Conservation (phyloP, 2,888 invertebrate species). For the Ophraella communa region DNA sequence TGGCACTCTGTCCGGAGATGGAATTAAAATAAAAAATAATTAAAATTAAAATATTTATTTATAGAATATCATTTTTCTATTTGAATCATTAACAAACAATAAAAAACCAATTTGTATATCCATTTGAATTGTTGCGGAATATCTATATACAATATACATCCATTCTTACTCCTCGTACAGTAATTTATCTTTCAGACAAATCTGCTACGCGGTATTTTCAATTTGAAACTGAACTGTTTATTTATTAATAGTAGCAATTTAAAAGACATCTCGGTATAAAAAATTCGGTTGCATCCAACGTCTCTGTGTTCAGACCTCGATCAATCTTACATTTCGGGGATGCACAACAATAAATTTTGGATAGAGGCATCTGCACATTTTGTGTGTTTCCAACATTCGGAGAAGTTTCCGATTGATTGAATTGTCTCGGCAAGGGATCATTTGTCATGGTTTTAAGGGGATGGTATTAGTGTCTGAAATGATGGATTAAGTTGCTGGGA, state of each 20-base stretch:
- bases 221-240: slow-evolving; percentile 1
- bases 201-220: neutral
- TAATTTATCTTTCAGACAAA: neutral
- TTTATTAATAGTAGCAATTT: slow-evolving; percentile 3
- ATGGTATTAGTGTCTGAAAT: too few relatives aligned
- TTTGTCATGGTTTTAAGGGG: neutral
- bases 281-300: neutral
- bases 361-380: neutral
- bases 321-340: neutral
- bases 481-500: too few relatives aligned
- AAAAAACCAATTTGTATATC: too few relatives aligned
- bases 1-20: too few relatives aligned
- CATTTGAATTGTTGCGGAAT: too few relatives aligned
- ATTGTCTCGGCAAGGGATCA: neutral
- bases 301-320: neutral
- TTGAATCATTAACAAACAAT: too few relatives aligned
- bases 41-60: too few relatives aligned
- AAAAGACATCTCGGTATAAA: neutral
- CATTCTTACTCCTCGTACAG: neutral
- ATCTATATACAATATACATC: too few relatives aligned
- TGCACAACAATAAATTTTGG: neutral
- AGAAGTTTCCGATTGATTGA: neutral
- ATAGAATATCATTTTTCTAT: too few relatives aligned
- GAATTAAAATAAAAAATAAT: too few relatives aligned
- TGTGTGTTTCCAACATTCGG: neutral